Evolutionary conservation across 1,140 invertebrate species (phyloP).

Genomic region (Cydia splendana): DNA sequence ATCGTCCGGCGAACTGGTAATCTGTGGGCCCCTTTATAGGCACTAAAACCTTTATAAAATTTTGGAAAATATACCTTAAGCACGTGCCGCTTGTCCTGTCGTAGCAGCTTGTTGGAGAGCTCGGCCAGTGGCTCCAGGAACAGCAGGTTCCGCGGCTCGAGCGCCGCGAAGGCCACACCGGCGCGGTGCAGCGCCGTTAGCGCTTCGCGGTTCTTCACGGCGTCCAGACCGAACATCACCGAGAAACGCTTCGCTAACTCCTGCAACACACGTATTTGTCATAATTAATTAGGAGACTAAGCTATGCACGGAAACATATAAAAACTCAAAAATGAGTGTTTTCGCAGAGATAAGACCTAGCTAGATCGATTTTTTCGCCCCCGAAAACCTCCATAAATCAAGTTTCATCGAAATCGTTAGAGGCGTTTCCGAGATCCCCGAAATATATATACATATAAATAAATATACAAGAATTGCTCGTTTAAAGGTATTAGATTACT

Average conservation of each 20-base stretch:
- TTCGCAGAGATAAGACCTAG: too few relatives aligned
- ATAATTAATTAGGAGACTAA: background rate
- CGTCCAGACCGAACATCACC: conserved; percentile 97
- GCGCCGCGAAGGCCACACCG: conserved; percentile 95
- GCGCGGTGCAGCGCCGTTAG: conserved; percentile 97
- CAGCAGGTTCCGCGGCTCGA: conserved; percentile 83
- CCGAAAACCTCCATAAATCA: too few relatives aligned
- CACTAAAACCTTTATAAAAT: background rate
- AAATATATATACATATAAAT: too few relatives aligned
- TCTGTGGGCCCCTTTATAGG: too few relatives aligned
- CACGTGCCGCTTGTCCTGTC: conserved; percentile 97
- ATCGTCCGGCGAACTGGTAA: too few relatives aligned
- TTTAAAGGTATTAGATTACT: too few relatives aligned
- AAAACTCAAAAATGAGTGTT: too few relatives aligned
- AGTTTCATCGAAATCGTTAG: too few relatives aligned
- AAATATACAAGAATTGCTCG: too few relatives aligned
- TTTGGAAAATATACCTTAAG: conserved; percentile 50
- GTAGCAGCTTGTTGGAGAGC: conserved; percentile 97
- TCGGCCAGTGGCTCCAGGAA: conserved; percentile 97
- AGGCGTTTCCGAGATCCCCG: too few relatives aligned
- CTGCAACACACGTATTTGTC: conserved; percentile 46
- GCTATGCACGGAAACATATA: too few relatives aligned
- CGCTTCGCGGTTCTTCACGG: conserved; percentile 98
- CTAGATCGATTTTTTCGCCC: too few relatives aligned
- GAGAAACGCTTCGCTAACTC: conserved; percentile 98